Evolutionary conservation across 2,888 invertebrate species (phyloP).

Genomic region (Nysson spinosus): DNA sequence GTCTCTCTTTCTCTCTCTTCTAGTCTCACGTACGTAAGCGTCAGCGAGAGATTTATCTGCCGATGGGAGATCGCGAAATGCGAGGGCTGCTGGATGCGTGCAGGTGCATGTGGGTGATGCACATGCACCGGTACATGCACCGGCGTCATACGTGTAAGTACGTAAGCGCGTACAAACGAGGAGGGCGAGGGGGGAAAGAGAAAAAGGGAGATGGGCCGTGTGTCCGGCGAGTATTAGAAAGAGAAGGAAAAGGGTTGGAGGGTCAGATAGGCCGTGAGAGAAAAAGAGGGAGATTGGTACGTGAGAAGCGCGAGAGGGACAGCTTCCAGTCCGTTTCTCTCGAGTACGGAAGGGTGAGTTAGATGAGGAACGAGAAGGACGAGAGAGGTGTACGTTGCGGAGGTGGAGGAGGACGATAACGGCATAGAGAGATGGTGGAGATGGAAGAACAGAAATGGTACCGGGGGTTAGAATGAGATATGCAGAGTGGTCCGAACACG

Average conservation of each 20-base stretch:
- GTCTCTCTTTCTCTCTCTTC: constrained; percentile 14
- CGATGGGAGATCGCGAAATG: constrained; percentile 71
- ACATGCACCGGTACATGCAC: constrained; percentile 45
- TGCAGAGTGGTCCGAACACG: constrained; percentile 52
- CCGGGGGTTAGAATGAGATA: constrained; percentile 57
- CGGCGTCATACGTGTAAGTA: constrained; percentile 42
- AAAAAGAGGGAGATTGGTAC: constrained; percentile 24
- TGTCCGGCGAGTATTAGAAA: constrained; percentile 51
- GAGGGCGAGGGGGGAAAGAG: constrained; percentile 27
- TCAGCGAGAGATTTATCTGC: constrained; percentile 74
- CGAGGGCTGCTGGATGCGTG: constrained; percentile 57
- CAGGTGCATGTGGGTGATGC: constrained; percentile 53
- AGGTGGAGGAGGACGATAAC: constrained; percentile 56
- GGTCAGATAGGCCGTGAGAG: too few species aligned
- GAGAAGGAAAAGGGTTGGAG: constrained; percentile 24
- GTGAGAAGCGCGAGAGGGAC: constrained; percentile 45
- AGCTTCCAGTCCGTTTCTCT: constrained; percentile 61
- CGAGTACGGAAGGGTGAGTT: constrained; percentile 54
- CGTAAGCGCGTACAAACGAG: constrained; percentile 29
- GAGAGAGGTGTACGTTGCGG: constrained; percentile 46
- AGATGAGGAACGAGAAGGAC: constrained; percentile 55
- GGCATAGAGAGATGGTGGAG: constrained; percentile 51
- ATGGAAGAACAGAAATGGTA: too few species aligned
- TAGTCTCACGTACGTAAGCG: constrained; percentile 64
- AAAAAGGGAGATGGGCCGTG: constrained; percentile 41